Evolutionary conservation across 2,113 vertebrate species (phyloP).

Genomic region (Myrmecobius fasciatus): DNA sequence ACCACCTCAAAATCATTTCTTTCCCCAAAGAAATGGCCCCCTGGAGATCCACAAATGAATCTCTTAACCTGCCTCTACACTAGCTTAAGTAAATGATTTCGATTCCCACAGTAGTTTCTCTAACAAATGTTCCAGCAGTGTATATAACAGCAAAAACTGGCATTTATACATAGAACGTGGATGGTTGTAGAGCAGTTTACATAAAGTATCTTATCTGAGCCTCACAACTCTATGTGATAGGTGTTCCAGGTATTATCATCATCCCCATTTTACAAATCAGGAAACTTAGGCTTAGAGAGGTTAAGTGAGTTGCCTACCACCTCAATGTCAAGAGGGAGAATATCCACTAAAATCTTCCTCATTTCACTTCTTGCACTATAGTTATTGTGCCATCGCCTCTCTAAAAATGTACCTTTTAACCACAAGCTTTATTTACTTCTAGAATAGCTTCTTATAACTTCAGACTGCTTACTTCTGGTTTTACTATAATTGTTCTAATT

Average conservation of each 20-base stretch:
- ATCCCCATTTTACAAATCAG: not conserved
- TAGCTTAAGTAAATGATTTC: not conserved
- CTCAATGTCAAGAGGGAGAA: too few species aligned
- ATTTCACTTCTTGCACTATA: not conserved
- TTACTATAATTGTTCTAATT: not conserved
- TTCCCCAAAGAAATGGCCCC: not conserved
- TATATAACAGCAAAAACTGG: not conserved
- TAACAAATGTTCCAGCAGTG: not conserved
- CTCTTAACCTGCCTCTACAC: not conserved
- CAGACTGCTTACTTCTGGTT: not conserved
- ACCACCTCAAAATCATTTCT: not conserved
- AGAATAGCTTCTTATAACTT: not conserved
- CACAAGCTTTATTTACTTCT: not conserved
- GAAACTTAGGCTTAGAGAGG: not conserved
- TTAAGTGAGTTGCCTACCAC: too few species aligned
- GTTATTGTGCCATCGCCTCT: not conserved
- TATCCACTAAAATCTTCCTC: not conserved
- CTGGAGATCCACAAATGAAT: not conserved
- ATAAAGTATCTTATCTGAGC: not conserved
- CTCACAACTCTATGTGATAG: not conserved
- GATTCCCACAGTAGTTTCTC: not conserved
- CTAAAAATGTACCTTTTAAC: not conserved
- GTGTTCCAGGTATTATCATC: not conserved
- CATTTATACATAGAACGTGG: not conserved
- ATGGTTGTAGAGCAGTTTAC: not conserved